Conservation (phyloP, 2,113 vertebrate genomes). For the Tachuris rubrigastra region DNA sequence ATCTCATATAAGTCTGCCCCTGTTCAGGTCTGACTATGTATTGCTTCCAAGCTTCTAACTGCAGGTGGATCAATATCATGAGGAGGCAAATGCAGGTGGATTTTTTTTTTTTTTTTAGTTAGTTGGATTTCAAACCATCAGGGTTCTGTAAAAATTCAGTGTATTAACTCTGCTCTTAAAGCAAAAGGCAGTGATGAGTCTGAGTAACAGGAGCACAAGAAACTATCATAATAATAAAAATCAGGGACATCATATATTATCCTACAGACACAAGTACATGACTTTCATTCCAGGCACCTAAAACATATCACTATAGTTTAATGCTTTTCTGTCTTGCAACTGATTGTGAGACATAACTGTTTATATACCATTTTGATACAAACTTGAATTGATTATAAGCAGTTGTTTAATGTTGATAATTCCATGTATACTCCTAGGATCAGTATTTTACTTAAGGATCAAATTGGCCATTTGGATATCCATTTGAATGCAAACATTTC, state of each 20-base stretch:
- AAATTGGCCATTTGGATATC: not conserved
- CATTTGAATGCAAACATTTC: conserved; percentile 17
- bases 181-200: not conserved
- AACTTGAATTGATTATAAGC: not conserved
- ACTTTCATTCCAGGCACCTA: not conserved
- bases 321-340: not conserved
- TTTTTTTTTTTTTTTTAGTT: fast-evolving
- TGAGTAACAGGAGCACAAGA: not conserved
- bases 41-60: not conserved
- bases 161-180: not conserved
- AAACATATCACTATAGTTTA: not conserved
- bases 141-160: not conserved
- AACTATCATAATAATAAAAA: not conserved
- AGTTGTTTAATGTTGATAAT: not conserved
- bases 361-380: conserved; percentile 1
- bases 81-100: not conserved
- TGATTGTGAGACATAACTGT: not conserved
- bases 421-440: not conserved
- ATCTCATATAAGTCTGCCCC: not conserved
- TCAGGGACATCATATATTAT: not conserved
- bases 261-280: not conserved
- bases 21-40: not conserved
- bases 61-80: not conserved
- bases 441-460: not conserved
- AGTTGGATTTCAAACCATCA: not conserved